These are phyloP conservation scores for Altica lythri DNA, from an alignment of 2,888 invertebrate genomes.

Conservation along the genomic window DNA sequence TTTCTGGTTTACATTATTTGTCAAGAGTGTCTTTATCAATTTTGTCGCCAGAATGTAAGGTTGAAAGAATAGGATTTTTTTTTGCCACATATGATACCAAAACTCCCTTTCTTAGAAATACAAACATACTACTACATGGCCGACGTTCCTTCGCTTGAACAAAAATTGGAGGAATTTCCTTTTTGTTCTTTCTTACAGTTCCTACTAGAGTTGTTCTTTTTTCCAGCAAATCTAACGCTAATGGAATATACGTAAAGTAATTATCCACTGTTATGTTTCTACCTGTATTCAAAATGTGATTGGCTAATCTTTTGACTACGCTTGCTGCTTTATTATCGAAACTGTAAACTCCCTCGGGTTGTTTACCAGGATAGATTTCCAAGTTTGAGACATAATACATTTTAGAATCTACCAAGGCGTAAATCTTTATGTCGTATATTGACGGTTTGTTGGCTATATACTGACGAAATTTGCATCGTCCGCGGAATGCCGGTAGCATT, in stretches of 20 bases:
- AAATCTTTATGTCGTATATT: constrained; percentile 45
- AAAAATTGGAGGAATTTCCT: not conserved
- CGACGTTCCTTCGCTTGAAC: not conserved
- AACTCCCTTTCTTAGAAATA: constrained; percentile 19
- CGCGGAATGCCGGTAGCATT: constrained; percentile 34
- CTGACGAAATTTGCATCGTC: constrained; percentile 42
- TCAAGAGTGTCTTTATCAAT: constrained; percentile 23
- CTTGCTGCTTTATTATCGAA: constrained; percentile 27
- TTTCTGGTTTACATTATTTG: constrained; percentile 33
- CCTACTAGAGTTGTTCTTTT: not conserved
- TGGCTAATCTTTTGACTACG: constrained; percentile 27
- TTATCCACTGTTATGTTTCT: constrained; percentile 7
- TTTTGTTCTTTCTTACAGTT: not conserved
- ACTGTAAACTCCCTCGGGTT: constrained; percentile 37
- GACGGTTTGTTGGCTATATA: constrained; percentile 46
- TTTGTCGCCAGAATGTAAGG: constrained; percentile 27
- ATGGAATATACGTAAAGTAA: constrained; percentile 1
- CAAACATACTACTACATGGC: constrained; percentile 7
- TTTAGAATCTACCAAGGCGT: constrained; percentile 39
- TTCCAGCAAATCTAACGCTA: not conserved
- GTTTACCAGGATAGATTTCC: constrained; percentile 41
- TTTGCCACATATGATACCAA: constrained; percentile 33
- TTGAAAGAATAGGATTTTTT: constrained; percentile 35
- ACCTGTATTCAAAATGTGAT: not conserved
- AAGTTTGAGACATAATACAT: constrained; percentile 39